Base-by-base conservation (phyloP, 2,113 vertebrate genomes). In the Ammodytes marinus region DNA sequence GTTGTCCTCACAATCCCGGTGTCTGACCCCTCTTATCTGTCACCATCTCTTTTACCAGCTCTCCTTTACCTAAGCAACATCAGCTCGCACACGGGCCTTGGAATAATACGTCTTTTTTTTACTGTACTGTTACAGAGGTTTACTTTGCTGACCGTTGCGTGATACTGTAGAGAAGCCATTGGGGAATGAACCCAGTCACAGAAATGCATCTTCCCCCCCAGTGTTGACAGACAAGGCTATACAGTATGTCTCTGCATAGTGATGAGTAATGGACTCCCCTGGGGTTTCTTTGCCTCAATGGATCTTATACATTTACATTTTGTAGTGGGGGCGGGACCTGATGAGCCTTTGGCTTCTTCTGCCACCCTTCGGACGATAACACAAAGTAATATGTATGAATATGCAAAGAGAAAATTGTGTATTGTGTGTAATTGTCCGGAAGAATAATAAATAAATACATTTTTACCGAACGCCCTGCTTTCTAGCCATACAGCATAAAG, bases 191-290 rank as follows among this genome's bases (percentile, higher is more conserved):
- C 35, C 27, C 58, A 65, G 77, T 75, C 66, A 79, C 50, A 64
- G 53, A 80, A 55, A 40, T 59, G 55, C 43, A 77, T 71, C 80
- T 60, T 27, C 27, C 84, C 49, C 55, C 65, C 64, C 39, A 13
- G 59, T 46, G 82, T 68, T 84, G 84, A 88, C 74, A 89, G 86
- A 90, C 61, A 83, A 78, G 78, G 84, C 79, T 46, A 39, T 58
- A 68, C 54, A 68, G 54, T 69, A 52, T 49, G 67, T 77, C 77
- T 82, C 39, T 45, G 53, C 67, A 86, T 52, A 50, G 17, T 69
- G 57, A 87, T 74, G 72, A 88, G 27, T 80, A 68, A 86, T 78
- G 54, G 79, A 77, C 70, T 83, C 82, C 67, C 67, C 45, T 27
- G 27, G 15, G 63, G 60, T 82, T 35, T 55, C 59, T 73, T 40